Evolutionary conservation across 2,113 vertebrate species (phyloP), one percentile per base, ranked within the genome.

Genomic region (Pteronura brasiliensis): DNA sequence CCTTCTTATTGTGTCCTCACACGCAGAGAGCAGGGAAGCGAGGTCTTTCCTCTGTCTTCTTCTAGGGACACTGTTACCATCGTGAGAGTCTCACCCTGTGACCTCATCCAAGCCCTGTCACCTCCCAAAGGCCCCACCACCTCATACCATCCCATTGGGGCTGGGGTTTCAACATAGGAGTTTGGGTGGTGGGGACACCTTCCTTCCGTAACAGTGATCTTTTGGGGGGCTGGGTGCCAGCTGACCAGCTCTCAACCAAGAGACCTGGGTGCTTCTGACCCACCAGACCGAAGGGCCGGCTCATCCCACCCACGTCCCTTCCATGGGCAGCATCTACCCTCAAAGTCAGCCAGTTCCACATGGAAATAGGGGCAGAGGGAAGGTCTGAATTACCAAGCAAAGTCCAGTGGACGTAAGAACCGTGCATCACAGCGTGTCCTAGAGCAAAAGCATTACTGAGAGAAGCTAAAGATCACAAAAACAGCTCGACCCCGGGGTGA

Each of bases 21-120:
- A 1, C 7, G 7, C 21, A 3, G 57, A 55, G 29, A 44, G 9
- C 7, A 84, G 93, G 59, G 69, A 76, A 65, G 44, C 57, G 21
- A 14, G 49, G 79, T 63, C 10, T 61, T 17, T 27, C 18, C 29
- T 21, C 2, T 44, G 29, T 52, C 65, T n/a, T 44, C 80, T 36
- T 20, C 5, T 0, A 55, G 59, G 36, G 57, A 1, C 44, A 23
- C 7, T 0, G 14, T 11, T 36, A 57, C n/a, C 14, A 2, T 42
- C 67, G 4, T 3, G 3, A 55, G 14, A 42, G 11, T 44, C 52
- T 9, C 14, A 17, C 77, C 69, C 47, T 83, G 7, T 44, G 79
- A 63, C 57, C 21, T 76, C 79, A 12, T 49, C 25, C 39, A 21
- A 74, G 21, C 17, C 29, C 13, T 1, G 3, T 76, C 72, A 76